Evolutionary conservation across 2,888 invertebrate genomes (phyloP).

Genomic region (Pherbina coryleti): DNA sequence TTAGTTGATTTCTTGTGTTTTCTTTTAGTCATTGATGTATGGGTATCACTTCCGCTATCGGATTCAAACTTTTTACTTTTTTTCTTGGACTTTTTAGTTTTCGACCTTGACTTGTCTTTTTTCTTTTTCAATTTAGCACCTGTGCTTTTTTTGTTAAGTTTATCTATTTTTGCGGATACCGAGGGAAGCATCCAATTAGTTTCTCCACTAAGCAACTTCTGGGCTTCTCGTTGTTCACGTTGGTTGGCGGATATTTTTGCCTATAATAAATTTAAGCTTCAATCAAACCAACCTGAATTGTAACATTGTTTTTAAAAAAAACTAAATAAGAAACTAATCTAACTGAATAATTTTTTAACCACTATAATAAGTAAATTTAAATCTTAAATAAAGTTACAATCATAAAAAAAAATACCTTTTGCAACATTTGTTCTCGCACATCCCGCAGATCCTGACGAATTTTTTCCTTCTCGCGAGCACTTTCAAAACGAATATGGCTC

Average conservation of each 20-base stretch:
- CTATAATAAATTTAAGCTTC: slow-evolving; percentile 41
- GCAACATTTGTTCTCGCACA: slow-evolving; percentile 59
- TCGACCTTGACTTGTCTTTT: slow-evolving; percentile 66
- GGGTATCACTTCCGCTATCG: slow-evolving; percentile 29
- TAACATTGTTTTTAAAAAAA: too few relatives aligned
- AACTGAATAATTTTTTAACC: too few relatives aligned
- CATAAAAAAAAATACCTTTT: too few relatives aligned
- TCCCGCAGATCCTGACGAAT: slow-evolving; percentile 60
- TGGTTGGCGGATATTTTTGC: slow-evolving; percentile 58
- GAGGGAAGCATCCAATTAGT: slow-evolving; percentile 61
- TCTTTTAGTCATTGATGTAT: slow-evolving; percentile 19
- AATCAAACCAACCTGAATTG: background rate
- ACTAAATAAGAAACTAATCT: too few relatives aligned
- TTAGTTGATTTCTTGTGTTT: slow-evolving; percentile 36
- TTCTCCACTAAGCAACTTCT: slow-evolving; percentile 60
- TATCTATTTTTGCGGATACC: slow-evolving; percentile 56
- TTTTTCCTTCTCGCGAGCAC: slow-evolving; percentile 61
- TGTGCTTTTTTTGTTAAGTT: slow-evolving; percentile 46
- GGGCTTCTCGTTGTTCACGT: slow-evolving; percentile 53
- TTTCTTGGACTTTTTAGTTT: slow-evolving; percentile 53
- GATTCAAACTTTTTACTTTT: slow-evolving; percentile 50
- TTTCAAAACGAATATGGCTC: slow-evolving; percentile 65
- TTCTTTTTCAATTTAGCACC: slow-evolving; percentile 66
- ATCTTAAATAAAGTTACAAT: too few relatives aligned
- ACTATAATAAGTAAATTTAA: too few relatives aligned